Percentiles rank a stretch among this genome's conserved stretches.
Conservation (phyloP, 2,888 invertebrate genomes). For the Sinhomidia bicolor region DNA sequence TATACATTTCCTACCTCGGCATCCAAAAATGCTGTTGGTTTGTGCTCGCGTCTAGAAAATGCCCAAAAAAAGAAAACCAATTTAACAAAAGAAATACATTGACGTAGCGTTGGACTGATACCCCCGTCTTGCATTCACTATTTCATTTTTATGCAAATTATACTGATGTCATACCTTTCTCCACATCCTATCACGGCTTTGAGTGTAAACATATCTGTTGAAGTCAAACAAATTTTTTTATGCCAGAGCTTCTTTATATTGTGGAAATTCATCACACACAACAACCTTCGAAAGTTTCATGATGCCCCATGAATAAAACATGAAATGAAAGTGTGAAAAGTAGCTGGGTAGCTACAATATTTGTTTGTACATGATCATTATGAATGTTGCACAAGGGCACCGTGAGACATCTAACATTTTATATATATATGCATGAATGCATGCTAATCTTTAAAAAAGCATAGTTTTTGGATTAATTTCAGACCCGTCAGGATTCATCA, state of each 20-base stretch:
- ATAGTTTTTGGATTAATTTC: too few species aligned
- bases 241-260: background rate
- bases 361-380: background rate
- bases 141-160: slow-evolving; percentile 12
- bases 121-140: background rate
- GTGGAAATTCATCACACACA: background rate
- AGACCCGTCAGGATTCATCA: slow-evolving; percentile 87
- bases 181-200: slow-evolving; percentile 82
- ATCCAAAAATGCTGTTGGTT: slow-evolving; percentile 70
- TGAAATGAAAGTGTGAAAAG: background rate
- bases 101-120: background rate
- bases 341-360: background rate
- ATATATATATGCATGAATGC: too few species aligned
- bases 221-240: background rate
- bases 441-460: background rate
- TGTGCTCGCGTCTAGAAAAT: slow-evolving; percentile 73
- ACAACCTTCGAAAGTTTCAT: background rate
- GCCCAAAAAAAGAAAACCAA: slow-evolving; percentile 38
- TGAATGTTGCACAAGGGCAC: background rate
- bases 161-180: slow-evolving; percentile 71
- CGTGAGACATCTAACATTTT: too few species aligned
- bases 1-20: too few species aligned
- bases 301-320: slow-evolving; percentile 1
- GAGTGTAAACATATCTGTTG: slow-evolving; percentile 86
- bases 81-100: slow-evolving; percentile 21